These are phyloP conservation scores for Poeciliopsis prolifica DNA, from an alignment of 2,113 vertebrate genomes.

Conservation along the genomic window DNA sequence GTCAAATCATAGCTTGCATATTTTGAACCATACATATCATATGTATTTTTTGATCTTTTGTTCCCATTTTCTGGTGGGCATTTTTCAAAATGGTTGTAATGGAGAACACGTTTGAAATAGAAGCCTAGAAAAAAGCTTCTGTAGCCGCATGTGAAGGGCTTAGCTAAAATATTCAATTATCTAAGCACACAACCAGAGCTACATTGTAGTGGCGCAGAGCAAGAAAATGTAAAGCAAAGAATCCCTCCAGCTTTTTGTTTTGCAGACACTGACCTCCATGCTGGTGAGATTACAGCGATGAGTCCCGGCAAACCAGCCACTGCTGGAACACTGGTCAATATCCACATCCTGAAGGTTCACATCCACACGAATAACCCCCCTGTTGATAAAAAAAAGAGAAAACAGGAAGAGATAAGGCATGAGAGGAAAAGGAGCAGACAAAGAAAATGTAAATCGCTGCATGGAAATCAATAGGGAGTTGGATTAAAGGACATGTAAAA, in stretches of 20 bases:
- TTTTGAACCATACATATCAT: too few species aligned
- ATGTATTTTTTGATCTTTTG: too few species aligned
- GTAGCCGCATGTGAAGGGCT: too few species aligned
- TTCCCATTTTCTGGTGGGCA: too few species aligned
- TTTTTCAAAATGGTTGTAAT: too few species aligned
- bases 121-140: too few species aligned
- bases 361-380: slow-evolving; percentile 93
- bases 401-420: too few species aligned
- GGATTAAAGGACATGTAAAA: neutral
- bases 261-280: slow-evolving; percentile 85
- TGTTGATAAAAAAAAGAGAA: slow-evolving; percentile 39
- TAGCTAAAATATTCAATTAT: too few species aligned
- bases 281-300: slow-evolving; percentile 95
- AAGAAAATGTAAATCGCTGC: neutral
- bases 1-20: too few species aligned
- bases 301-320: slow-evolving; percentile 96
- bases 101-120: too few species aligned
- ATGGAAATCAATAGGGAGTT: slow-evolving; percentile 8
- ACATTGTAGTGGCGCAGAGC: neutral
- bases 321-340: slow-evolving; percentile 95
- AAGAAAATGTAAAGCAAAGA: neutral
- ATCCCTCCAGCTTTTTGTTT: neutral
- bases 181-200: neutral
- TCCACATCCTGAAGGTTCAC: slow-evolving; percentile 96
- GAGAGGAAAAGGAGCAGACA: neutral